These are phyloP conservation scores for Porites divaricata DNA, from an alignment of 92 coral and sea anemone species.

Conservation along the genomic window DNA sequence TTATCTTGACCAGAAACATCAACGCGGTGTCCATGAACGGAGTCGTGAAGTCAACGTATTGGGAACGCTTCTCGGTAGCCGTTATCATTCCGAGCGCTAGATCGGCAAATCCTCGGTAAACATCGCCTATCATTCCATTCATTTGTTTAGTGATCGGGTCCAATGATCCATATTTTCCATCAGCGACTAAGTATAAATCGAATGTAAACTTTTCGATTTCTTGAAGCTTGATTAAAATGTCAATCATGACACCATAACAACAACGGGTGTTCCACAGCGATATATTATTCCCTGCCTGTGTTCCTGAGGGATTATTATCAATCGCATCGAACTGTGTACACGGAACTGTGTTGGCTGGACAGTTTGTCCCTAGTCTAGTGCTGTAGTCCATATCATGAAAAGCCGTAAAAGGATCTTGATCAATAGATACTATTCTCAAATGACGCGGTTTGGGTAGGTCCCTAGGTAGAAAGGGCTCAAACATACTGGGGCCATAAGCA, in stretches of 20 bases:
- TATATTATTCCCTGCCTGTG: not conserved
- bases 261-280: slow-evolving; percentile 24
- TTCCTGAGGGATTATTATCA: not conserved
- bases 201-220: slow-evolving; percentile 68
- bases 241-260: slow-evolving; percentile 83
- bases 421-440: slow-evolving; percentile 72
- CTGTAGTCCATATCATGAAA: slow-evolving; percentile 65
- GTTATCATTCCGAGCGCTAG: slow-evolving; percentile 87
- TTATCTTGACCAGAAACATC: slow-evolving; percentile 63
- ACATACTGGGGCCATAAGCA: slow-evolving; percentile 36
- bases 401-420: slow-evolving; percentile 81
- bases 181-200: slow-evolving; percentile 82
- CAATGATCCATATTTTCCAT: slow-evolving; percentile 84
- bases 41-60: slow-evolving; percentile 80
- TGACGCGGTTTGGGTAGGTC: slow-evolving; percentile 82
- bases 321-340: slow-evolving; percentile 45
- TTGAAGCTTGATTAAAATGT: slow-evolving; percentile 65
- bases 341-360: slow-evolving; percentile 65
- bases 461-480: slow-evolving; percentile 67
- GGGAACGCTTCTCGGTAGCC: slow-evolving; percentile 78
- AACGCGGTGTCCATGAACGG: slow-evolving; percentile 87
- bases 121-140: slow-evolving; percentile 97
- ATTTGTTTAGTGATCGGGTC: slow-evolving; percentile 67
- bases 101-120: slow-evolving; percentile 84
- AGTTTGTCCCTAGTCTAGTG: slow-evolving; percentile 68